Evolutionary conservation across 2,888 invertebrate genomes (phyloP), one percentile per base, ranked within the genome.

Genomic region (Schrankia costaestrigalis): DNA sequence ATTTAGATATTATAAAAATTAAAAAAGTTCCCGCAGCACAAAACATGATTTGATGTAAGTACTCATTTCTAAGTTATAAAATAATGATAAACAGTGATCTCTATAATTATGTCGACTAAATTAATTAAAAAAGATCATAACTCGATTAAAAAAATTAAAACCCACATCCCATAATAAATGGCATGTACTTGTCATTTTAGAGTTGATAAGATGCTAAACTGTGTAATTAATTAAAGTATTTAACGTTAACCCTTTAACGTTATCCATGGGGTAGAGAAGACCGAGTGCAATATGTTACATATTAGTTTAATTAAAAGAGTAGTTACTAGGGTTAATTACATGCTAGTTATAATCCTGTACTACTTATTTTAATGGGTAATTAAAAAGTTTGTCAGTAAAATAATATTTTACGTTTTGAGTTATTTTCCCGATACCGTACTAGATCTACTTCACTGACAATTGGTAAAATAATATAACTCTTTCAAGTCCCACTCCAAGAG

Each of bases 201-300:
- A 58, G 67, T 64, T 63, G 66, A 64, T 64, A 67, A 58, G 70
- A 72, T 74, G 64, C 49, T 52, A 28, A 38, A 59, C 56, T 59
- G 63, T 26, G 68, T 77, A 72, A 76, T 76, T 78, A 78, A 79
- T 78, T 76, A 57, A 45, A 50, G 6, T 23, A n/a, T 53, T 67
- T 78, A 77, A 75, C 55, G 45, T 52, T 63, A 82, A 82, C 81
- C 83, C 84, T 76, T 81, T 60, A 47, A 37, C 40, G 46, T 19
- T 31, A 34, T 42, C 43, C 46, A 29, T 37, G 23, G 56, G 56
- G 54, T 44, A 36, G 32, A 31, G 31, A 51, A 37, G 46, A 52
- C 52, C 46, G 42, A 62, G 66, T 36, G 55, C 45, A 45, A 24
- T 40, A 36, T 35, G 35, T 24, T 31, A 26, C 25, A 17, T 12